A percentile compares a stretch with the other conserved stretches of the same genome.
phyloP scores from a whole-genome alignment of 2,113 vertebrate genomes.

The Apaloderma vittatum region DNA sequence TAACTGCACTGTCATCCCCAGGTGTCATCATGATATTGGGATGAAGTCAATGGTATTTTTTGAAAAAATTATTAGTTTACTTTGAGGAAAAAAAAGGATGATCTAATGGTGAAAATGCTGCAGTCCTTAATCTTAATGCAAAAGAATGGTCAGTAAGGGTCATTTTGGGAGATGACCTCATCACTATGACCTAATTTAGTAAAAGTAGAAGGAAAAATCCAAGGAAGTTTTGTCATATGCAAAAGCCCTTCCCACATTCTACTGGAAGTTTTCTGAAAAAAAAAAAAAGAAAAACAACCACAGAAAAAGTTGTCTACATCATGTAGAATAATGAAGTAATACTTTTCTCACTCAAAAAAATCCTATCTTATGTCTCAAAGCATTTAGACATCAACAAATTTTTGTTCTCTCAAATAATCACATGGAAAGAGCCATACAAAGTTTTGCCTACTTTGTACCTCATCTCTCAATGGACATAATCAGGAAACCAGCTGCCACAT shows the following conservation, averaged over 20 bases:
- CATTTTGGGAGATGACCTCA: neutral
- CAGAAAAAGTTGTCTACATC: neutral
- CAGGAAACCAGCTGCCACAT: neutral
- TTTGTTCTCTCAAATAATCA: neutral
- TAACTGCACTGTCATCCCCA: neutral
- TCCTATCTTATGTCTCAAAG: neutral
- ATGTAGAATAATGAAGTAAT: neutral
- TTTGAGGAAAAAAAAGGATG: neutral
- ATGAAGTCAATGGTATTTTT: neutral
- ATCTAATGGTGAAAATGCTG: neutral
- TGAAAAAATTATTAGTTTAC: neutral
- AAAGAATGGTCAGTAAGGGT: neutral
- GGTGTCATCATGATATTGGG: neutral
- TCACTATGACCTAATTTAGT: neutral
- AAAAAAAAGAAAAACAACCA: neutral
- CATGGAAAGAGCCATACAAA: neutral
- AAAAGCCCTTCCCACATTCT: neutral
- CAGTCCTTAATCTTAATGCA: neutral
- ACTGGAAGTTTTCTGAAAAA: neutral
- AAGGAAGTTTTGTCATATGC: neutral
- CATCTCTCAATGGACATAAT: neutral
- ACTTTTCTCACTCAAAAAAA: neutral
- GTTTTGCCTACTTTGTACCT: neutral
- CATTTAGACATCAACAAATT: neutral
- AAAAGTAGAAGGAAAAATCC: neutral